phyloP scores from a whole-genome alignment of 2,888 invertebrate species.

The Drosophila meridionalis region DNA sequence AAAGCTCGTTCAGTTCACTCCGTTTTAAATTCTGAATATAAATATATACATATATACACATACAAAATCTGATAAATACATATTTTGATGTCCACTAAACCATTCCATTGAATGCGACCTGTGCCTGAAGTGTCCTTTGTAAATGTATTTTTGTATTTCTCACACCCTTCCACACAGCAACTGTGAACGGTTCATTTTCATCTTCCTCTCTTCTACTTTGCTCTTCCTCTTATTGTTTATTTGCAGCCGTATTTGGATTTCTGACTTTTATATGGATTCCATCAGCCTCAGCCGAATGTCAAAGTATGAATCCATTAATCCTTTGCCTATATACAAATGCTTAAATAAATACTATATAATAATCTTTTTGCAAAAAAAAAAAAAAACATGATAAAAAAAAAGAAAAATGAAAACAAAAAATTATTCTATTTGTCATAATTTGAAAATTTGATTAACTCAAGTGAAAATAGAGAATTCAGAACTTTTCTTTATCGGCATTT shows the following conservation, averaged over 20 bases:
- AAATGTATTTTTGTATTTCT: slow-evolving; percentile 28
- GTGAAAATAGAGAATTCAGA: slow-evolving; percentile 22
- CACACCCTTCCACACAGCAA: slow-evolving; percentile 43
- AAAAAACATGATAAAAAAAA: slow-evolving; percentile 30
- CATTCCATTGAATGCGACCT: slow-evolving; percentile 17
- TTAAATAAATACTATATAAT: slow-evolving; percentile 64
- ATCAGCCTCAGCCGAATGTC: slow-evolving; percentile 87
- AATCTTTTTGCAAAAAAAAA: slow-evolving; percentile 58
- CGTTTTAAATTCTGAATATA: no score
- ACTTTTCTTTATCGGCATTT: slow-evolving; percentile 45
- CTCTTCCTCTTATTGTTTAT: slow-evolving; percentile 79
- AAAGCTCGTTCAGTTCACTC: no score
- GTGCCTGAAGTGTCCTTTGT: slow-evolving; percentile 27
- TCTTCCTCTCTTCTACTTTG: slow-evolving; percentile 78
- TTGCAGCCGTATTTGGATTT: slow-evolving; percentile 85
- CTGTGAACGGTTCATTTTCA: slow-evolving; percentile 65
- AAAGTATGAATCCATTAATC: slow-evolving; percentile 86
- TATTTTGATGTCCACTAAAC: background rate
- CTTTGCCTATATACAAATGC: slow-evolving; percentile 61
- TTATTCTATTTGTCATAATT: slow-evolving; percentile 52
- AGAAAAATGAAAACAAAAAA: slow-evolving; percentile 36
- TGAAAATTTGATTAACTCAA: slow-evolving; percentile 34
- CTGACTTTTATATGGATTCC: slow-evolving; percentile 85
- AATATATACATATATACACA: no score
- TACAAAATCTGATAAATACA: background rate